These are phyloP conservation scores for Heliconius melpomene DNA, from an alignment of 1,140 invertebrate species.

Conservation along the genomic window DNA sequence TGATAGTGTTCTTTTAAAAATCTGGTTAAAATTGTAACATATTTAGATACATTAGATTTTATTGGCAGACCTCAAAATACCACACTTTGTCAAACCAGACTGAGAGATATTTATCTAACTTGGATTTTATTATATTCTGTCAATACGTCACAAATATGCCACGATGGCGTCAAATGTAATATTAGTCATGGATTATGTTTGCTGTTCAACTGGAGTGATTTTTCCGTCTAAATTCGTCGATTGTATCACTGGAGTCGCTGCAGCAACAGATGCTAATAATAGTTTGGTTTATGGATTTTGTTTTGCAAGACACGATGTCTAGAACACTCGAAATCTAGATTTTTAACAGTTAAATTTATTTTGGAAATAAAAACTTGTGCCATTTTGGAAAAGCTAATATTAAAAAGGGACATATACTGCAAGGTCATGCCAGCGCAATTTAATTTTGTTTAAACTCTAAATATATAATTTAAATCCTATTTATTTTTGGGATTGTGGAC, in stretches of 20 bases:
- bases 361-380: not conserved
- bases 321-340: constrained; percentile 34
- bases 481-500: too few relatives aligned
- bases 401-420: not conserved
- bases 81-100: too few relatives aligned
- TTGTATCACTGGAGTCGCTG: constrained; percentile 49
- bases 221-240: constrained; percentile 49
- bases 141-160: not conserved
- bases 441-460: too few relatives aligned
- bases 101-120: not conserved
- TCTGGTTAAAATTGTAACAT: too few relatives aligned
- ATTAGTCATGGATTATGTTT: constrained; percentile 41
- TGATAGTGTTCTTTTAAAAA: too few relatives aligned
- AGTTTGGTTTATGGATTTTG: constrained; percentile 39
- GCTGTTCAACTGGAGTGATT: constrained; percentile 38
- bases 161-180: constrained; percentile 29
- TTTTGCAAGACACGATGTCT: constrained; percentile 35
- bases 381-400: not conserved
- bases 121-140: not conserved
- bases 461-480: too few relatives aligned
- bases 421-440: too few relatives aligned
- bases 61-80: too few relatives aligned
- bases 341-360: not conserved
- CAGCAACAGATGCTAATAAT: constrained; percentile 45
- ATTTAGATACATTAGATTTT: too few relatives aligned